Evolutionary conservation across 64 coral and sea anemone species (phyloP).

Genomic region (Montipora sp.): DNA sequence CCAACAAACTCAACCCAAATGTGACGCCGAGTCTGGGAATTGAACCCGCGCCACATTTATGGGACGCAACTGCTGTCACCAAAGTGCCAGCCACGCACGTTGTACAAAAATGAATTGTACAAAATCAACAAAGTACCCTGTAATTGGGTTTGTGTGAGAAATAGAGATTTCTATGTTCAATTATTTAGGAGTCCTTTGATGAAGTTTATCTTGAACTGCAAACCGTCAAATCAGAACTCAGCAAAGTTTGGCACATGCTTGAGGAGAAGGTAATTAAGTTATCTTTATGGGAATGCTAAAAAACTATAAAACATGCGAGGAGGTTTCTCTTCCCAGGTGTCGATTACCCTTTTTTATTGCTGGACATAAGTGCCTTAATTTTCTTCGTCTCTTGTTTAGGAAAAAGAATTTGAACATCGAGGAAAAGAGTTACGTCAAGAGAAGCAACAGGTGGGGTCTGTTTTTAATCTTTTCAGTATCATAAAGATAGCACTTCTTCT

Average conservation of each 20-base stretch:
- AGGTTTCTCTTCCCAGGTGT: no score
- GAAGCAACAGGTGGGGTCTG: not conserved
- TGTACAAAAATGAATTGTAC: no score
- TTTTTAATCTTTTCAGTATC: not conserved
- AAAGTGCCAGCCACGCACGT: no score
- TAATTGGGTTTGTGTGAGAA: no score
- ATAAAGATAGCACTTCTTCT: not conserved
- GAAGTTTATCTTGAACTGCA: conserved; percentile 50
- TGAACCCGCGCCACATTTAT: no score
- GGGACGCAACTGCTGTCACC: no score
- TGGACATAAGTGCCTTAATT: not conserved
- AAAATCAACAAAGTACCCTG: no score
- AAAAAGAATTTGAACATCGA: conserved; percentile 38
- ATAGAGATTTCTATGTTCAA: not conserved
- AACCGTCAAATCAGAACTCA: conserved; percentile 48
- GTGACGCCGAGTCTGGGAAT: no score
- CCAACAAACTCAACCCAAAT: no score
- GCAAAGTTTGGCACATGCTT: conserved; percentile 47
- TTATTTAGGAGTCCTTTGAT: conserved; percentile 30
- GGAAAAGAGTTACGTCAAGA: not conserved
- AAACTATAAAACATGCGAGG: no score
- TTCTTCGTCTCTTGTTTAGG: conserved; percentile 4
- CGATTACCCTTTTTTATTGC: not conserved
- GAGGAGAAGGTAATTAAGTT: conserved; percentile 36
- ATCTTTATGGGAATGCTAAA: not conserved